phyloP scores from a whole-genome alignment of 2,888 invertebrate genomes.

The Macaria liturata region DNA sequence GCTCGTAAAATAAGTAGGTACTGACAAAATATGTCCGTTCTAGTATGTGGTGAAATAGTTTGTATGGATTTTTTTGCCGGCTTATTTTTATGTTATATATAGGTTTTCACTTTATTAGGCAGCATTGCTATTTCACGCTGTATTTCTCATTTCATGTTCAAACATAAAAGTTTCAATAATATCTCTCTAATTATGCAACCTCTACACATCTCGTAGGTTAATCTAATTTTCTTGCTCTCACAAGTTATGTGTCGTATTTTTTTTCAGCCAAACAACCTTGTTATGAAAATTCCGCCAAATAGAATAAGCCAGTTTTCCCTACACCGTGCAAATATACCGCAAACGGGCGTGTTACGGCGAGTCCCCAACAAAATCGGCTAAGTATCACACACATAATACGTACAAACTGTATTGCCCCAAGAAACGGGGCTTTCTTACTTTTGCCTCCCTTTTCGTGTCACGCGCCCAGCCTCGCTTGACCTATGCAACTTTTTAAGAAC shows the following conservation, averaged over 20 bases:
- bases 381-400: conserved; percentile 68
- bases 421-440: conserved; percentile 73
- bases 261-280: conserved; percentile 8
- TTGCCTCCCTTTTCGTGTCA: conserved; percentile 62
- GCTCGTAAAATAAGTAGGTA: too few species aligned
- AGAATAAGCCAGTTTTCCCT: conserved; percentile 44
- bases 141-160: too few species aligned
- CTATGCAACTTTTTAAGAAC: conserved; percentile 10
- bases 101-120: too few species aligned
- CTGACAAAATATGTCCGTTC: too few species aligned
- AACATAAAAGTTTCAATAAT: too few species aligned
- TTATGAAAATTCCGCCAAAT: conserved; percentile 35
- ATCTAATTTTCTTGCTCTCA: conserved; percentile 3
- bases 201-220: neutral
- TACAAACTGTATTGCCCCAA: conserved; percentile 60
- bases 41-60: too few species aligned
- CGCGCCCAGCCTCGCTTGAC: conserved; percentile 52
- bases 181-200: too few species aligned
- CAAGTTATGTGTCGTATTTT: conserved; percentile 5
- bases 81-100: too few species aligned
- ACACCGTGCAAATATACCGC: conserved; percentile 60
- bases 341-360: conserved; percentile 77
- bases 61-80: too few species aligned
- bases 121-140: too few species aligned
- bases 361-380: conserved; percentile 58